Base-by-base conservation (phyloP, 2,888 invertebrate species). In the Cancer borealis region DNA sequence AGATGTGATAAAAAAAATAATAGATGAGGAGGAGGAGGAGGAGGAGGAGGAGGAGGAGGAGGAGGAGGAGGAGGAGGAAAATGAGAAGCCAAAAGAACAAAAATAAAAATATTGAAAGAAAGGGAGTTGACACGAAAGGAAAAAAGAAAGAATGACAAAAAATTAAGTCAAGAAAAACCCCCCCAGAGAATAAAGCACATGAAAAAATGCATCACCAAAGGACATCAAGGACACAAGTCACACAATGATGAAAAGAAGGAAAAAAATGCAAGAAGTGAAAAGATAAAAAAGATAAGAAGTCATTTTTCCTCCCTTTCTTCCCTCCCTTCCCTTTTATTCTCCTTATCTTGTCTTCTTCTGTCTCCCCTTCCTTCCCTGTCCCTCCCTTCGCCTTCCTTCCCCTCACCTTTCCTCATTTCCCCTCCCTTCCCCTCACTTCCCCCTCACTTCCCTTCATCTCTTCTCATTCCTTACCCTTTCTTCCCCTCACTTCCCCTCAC, bases 1-100 rank as follows among this genome's bases (percentile, higher is more conserved):
- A 66, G n/a, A 66, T 66, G 66, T 66, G n/a, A 66, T 66, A n/a
- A 66, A n/a, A 66, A 66, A n/a, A n/a, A 66, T 66, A 66, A n/a
- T n/a, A n/a, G n/a, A n/a, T n/a, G n/a, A n/a, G n/a, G n/a, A n/a
- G n/a, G n/a, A n/a, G n/a, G n/a, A n/a, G n/a, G n/a, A n/a, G n/a
- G n/a, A n/a, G n/a, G n/a, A n/a, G n/a, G n/a, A n/a, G n/a, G 12
- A 79, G 2, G 30, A 30, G 79, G 10, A 79, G 26, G 30, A 30
- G 26, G 79, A 79, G 30, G 79, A 79, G 79, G 79, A 30, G 30
- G 79, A 79, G 30, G 79, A 21, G 60, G 21, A 66, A 17, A 17
- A 66, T 4, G 14, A 66, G 60, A 17, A 66, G 17, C 4, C 12
- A 17, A 17, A 66, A 17, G 21, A n/a, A n/a, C 3, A n/a, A n/a